Evolutionary conservation across 37 sponge, comb jelly and placozoan genomes (phyloP), one percentile per base, ranked within the genome.

Genomic region (Chondrilla cf. caribensis): DNA sequence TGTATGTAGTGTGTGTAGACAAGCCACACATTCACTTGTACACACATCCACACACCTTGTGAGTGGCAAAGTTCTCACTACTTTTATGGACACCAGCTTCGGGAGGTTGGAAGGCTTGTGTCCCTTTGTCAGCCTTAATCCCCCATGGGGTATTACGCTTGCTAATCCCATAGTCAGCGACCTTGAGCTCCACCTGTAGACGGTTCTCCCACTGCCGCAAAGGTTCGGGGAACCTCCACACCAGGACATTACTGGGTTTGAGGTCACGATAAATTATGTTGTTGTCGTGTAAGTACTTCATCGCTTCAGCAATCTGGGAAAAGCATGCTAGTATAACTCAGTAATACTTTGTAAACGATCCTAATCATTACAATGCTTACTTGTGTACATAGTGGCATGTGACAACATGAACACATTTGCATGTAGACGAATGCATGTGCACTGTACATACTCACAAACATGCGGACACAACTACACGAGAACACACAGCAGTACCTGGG

Each of bases 121-220:
- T 95, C 18, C 95, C 95, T 62, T 77, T 62, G 40, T 68, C 38
- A 11, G 89, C 88, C 24, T 79, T 90, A 29, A 87, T 84, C 28
- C 95, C 95, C 83, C 84, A 87, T 31, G 93, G 85, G 47, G 84
- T 58, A 58, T 70, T 55, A 44, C 80, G 78, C 62, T 83, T 83
- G 72, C 93, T 88, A 54, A 95, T 89, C 24, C 95, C 95, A 60
- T 95, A 95, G 80, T 95, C 95, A 24, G 95, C 93, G 0, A 95
- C 58, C 64, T 95, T 95, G 70, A 95, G 41, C 36, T 32, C 54
- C 3, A 95, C 78, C 1, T 47, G 4, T 29, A 62, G 40, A 35
- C 73, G 66, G 2, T 39, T 29, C 38, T 38, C 35, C 89, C 90
- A 88, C 66, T 88, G 88, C 0, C 58, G 58, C 26, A 54, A 58